Base-by-base conservation (phyloP, 1,140 invertebrate species). In the Tenebrio molitor region DNA sequence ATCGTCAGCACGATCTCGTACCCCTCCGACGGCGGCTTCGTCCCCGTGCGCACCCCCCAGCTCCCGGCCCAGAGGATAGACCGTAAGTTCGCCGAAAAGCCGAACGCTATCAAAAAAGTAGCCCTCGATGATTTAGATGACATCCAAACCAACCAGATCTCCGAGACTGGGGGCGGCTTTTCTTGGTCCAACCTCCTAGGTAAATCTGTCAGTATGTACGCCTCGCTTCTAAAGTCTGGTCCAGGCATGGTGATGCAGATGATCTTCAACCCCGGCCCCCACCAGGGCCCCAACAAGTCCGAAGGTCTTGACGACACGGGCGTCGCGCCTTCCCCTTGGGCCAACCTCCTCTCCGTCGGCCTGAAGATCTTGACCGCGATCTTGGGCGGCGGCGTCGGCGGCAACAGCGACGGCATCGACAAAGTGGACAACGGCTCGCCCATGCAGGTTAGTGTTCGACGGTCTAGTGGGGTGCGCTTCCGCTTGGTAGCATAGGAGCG, bases 71-170 rank as follows among this genome's bases (percentile, higher is more conserved):
- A 88, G 70, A 86, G 89, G 46, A 82, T 87, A 46, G 90, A 90
- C 41, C 86, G 93, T 53, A 95, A 95, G 85, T 95, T 93, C 80
- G 92, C 91, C 0, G 92, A 94, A 79, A 95, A 95, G 83, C 91
- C 93, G 4, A 95, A 95, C 79, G 90, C 92, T 1, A 88, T 93
- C 77, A 95, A 95, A 83, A 95, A 95, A 85, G 93, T 95, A 0
- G 90, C 90, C 0, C 79, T 93, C 1, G 92, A 94, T 80, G 91
- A 94, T 79, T 83, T 94, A 62, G 92, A 94, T 73, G 93, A 95
- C 75, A 88, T 93, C 70, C 89, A 91, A 77, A 92, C 89, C 36
- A 95, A 95, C 83, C 90, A 91, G 71, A 91, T 95, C 77, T 88
- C 89, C 69, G 92, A 89, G 67, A 88, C 87, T 73, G 85, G 86